phyloP scores from a whole-genome alignment of 2,113 vertebrate species.

The Notechis scutatus region DNA sequence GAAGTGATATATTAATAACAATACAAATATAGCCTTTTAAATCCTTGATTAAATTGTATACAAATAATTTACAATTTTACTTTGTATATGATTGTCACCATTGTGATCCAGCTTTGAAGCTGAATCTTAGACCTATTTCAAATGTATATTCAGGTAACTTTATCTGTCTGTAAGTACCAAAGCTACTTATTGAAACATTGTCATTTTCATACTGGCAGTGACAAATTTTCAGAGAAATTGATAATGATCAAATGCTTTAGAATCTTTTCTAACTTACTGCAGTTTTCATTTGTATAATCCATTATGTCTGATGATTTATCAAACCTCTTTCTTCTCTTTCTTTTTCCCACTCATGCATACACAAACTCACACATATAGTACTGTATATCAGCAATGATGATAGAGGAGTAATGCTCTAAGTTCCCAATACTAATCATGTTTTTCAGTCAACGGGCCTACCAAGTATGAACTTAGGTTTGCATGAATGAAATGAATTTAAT shows the following conservation, averaged over 20 bases:
- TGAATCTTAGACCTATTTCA: constrained; percentile 51
- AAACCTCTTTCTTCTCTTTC: background rate
- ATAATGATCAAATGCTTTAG: background rate
- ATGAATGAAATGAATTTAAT: background rate
- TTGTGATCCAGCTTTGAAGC: constrained; percentile 67
- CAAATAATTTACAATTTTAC: constrained; percentile 50
- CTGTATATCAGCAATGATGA: background rate
- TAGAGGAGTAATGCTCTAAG: background rate
- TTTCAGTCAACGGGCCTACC: background rate
- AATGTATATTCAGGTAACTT: constrained; percentile 37
- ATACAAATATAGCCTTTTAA: constrained; percentile 37
- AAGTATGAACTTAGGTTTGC: constrained; percentile 26
- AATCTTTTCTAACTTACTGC: background rate
- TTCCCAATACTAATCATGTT: constrained; percentile 18
- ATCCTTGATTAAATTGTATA: constrained; percentile 53
- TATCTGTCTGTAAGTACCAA: constrained; percentile 56
- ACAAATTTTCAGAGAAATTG: constrained; percentile 35
- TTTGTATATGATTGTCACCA: constrained; percentile 58
- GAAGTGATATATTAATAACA: constrained; percentile 28
- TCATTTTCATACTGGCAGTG: constrained; percentile 19
- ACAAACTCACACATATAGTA: background rate
- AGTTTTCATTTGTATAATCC: constrained; percentile 9
- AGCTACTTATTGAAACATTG: constrained; percentile 37
- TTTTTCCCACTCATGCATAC: background rate
- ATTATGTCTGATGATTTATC: constrained; percentile 30